Conservation (phyloP, 2,113 vertebrate species). For the Heloderma charlesbogerti region DNA sequence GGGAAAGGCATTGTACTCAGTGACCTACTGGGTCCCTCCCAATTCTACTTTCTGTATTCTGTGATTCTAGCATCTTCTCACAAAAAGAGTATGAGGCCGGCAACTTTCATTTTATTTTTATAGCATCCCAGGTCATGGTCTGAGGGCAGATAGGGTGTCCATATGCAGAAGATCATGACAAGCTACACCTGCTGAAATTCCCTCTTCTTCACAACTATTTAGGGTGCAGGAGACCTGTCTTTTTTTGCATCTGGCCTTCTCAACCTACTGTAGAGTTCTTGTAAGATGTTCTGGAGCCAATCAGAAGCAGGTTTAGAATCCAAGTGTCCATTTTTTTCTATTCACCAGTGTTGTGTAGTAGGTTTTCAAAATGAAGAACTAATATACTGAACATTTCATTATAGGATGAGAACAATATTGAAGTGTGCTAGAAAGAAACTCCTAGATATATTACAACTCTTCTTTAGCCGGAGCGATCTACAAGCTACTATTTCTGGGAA, state of each 20-base stretch:
- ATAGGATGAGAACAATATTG: slow-evolving; percentile 43
- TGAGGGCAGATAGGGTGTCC: neutral
- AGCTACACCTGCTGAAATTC: neutral
- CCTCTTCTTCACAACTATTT: neutral
- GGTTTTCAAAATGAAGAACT: slow-evolving; percentile 36
- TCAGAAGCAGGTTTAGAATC: neutral
- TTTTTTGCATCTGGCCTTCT: neutral
- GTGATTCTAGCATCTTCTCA: neutral
- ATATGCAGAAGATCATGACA: neutral
- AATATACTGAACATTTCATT: slow-evolving; percentile 38
- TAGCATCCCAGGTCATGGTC: neutral
- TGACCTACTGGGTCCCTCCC: neutral
- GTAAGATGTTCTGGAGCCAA: neutral
- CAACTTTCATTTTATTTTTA: neutral
- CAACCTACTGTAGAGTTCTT: neutral
- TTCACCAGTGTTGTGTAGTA: slow-evolving; percentile 12
- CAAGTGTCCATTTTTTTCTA: slow-evolving; percentile 19
- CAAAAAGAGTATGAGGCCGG: neutral
- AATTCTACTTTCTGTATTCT: neutral
- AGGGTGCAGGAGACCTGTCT: neutral
- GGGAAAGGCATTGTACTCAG: neutral
- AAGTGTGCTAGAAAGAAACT: slow-evolving; percentile 42
- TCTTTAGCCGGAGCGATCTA: slow-evolving; percentile 33
- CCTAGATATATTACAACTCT: slow-evolving; percentile 33
- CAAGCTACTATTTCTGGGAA: slow-evolving; percentile 50